phyloP scores from a whole-genome alignment of 2,113 vertebrate species.

The Melospiza melodia region DNA sequence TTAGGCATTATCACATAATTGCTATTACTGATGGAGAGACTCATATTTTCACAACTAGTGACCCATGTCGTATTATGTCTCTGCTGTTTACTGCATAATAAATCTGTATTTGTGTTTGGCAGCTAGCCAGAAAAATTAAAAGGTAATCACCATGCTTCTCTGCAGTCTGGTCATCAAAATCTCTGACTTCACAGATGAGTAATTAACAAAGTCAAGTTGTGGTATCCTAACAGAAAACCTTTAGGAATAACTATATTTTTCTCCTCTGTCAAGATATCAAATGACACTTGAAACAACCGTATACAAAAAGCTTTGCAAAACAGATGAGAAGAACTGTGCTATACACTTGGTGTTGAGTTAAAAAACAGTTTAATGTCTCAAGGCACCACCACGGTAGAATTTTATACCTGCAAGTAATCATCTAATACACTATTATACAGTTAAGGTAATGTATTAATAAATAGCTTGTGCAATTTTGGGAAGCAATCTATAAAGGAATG shows the following conservation, averaged over 20 bases:
- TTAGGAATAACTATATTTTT: neutral
- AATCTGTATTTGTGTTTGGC: constrained; percentile 58
- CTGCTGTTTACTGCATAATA: constrained; percentile 55
- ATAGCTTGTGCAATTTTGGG: constrained; percentile 74
- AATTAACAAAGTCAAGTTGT: constrained; percentile 51
- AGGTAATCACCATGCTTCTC: constrained; percentile 62
- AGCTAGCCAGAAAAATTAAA: constrained; percentile 67
- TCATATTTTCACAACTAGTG: constrained; percentile 69
- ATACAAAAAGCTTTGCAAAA: constrained; percentile 50
- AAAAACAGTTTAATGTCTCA: constrained; percentile 81
- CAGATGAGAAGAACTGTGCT: constrained; percentile 63
- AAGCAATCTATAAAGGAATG: constrained; percentile 80
- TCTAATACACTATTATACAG: constrained; percentile 68
- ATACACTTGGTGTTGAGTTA: constrained; percentile 64
- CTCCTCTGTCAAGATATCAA: constrained; percentile 43
- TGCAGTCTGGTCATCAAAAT: constrained; percentile 56
- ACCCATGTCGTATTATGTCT: constrained; percentile 55
- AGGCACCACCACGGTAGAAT: constrained; percentile 86
- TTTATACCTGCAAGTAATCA: constrained; percentile 70
- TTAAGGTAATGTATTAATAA: constrained; percentile 65
- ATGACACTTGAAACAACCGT: constrained; percentile 50
- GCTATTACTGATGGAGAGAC: constrained; percentile 70
- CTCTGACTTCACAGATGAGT: constrained; percentile 20
- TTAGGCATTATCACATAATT: constrained; percentile 76
- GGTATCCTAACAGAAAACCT: constrained; percentile 14